phyloP scores from a whole-genome alignment of 23 tunicate genomes.

The Trididemnum clinides region DNA sequence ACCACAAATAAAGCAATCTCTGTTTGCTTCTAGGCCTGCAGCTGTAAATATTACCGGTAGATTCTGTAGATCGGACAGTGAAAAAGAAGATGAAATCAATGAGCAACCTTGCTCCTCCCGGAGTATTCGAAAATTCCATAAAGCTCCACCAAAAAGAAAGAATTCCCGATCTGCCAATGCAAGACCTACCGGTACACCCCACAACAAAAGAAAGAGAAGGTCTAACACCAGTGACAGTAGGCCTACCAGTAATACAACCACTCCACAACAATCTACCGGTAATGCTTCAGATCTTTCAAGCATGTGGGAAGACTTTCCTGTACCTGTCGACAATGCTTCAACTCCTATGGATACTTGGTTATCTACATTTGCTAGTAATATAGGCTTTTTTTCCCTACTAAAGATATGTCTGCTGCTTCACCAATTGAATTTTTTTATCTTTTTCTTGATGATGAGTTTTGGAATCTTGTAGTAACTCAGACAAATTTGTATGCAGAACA shows the following conservation, averaged over 20 bases:
- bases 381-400: slow-evolving; percentile 30
- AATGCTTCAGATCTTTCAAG: slow-evolving; percentile 32
- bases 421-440: slow-evolving; percentile 11
- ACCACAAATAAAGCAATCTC: slow-evolving; percentile 16
- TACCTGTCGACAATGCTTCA: slow-evolving; percentile 26
- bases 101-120: slow-evolving; percentile 29
- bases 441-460: slow-evolving; percentile 25
- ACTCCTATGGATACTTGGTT: slow-evolving; percentile 35
- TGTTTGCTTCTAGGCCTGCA: slow-evolving; percentile 29
- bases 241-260: neutral
- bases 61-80: slow-evolving; percentile 7
- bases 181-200: slow-evolving; percentile 34
- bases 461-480: slow-evolving; percentile 13
- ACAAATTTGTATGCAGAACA: slow-evolving; percentile 38
- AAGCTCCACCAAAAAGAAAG: slow-evolving; percentile 18
- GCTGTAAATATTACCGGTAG: slow-evolving; percentile 30
- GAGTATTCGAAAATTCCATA: slow-evolving; percentile 25
- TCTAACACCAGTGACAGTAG: slow-evolving; percentile 23
- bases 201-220: slow-evolving; percentile 27
- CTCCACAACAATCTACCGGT: slow-evolving; percentile 24
- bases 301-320: slow-evolving; percentile 34
- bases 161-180: slow-evolving; percentile 24
- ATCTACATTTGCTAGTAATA: slow-evolving; percentile 21
- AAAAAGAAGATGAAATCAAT: slow-evolving; percentile 11
- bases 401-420: slow-evolving; percentile 19